Percentiles rank a stretch among this genome's conserved stretches.
Conservation (phyloP, 2,797 vertebrate species). For the Kryptolebias ocellatus region DNA sequence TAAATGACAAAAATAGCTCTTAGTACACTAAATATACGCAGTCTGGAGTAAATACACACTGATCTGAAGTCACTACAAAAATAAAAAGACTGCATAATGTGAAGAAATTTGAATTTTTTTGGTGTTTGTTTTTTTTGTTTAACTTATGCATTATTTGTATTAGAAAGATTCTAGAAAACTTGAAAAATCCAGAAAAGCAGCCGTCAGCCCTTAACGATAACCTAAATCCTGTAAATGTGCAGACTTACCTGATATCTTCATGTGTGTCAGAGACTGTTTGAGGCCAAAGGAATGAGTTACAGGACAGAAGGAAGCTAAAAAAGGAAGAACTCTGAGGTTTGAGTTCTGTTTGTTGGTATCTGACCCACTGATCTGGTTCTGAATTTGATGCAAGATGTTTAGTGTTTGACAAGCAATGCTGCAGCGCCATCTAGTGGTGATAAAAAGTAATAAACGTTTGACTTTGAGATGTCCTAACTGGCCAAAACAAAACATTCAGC, state of each 20-base stretch:
- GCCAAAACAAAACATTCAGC: conserved; percentile 13
- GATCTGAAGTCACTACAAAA: too few relatives aligned
- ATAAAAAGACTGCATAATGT: too few relatives aligned
- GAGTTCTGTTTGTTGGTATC: background rate
- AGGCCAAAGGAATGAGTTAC: background rate
- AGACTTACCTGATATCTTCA: conserved; percentile 6
- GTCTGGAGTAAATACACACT: too few relatives aligned
- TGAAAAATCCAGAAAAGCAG: too few relatives aligned
- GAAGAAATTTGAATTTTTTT: too few relatives aligned
- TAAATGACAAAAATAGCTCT: too few relatives aligned
- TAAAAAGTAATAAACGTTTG: background rate
- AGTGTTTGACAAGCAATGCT: conserved; percentile 3
- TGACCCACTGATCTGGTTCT: background rate
- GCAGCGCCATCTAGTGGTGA: conserved; percentile 38
- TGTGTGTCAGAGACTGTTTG: background rate
- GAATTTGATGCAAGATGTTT: background rate
- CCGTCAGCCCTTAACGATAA: too few relatives aligned
- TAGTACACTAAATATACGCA: too few relatives aligned
- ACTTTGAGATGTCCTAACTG: background rate
- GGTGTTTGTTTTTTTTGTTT: too few relatives aligned
- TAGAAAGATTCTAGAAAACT: too few relatives aligned
- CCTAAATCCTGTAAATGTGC: background rate
- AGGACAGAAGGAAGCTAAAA: background rate
- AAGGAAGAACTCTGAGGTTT: background rate
- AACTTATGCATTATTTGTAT: too few relatives aligned